phyloP scores from a whole-genome alignment of 2,888 invertebrate genomes.

The Ophion ventricosus region DNA sequence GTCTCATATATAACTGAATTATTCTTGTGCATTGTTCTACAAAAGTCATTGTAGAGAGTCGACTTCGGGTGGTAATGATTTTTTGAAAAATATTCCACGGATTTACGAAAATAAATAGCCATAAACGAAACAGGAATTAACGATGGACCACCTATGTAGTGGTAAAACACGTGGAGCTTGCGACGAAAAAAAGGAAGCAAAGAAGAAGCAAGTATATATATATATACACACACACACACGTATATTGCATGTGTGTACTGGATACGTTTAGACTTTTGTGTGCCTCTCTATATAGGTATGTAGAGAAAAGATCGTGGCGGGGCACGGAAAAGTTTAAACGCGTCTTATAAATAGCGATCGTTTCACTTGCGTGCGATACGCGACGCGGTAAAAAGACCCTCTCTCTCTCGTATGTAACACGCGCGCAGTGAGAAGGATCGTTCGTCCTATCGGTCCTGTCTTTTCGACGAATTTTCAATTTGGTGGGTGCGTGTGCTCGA shows the following conservation, averaged over 20 bases:
- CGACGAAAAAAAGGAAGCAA: too few relatives aligned
- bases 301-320: conserved; percentile 3
- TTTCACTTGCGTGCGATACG: conserved; percentile 51
- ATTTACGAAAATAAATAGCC: too few relatives aligned
- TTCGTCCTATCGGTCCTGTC: conserved; percentile 49
- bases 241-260: not conserved
- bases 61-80: too few relatives aligned
- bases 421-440: conserved; percentile 61
- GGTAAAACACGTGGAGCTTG: too few relatives aligned
- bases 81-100: too few relatives aligned
- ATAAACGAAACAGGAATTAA: too few relatives aligned
- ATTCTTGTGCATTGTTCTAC: too few relatives aligned
- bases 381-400: conserved; percentile 39
- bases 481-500: not conserved
- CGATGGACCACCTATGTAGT: too few relatives aligned
- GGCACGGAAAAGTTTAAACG: conserved; percentile 45
- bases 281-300: not conserved
- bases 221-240: too few relatives aligned
- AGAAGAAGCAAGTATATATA: too few relatives aligned
- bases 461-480: conserved; percentile 41
- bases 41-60: too few relatives aligned
- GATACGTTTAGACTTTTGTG: conserved; percentile 7
- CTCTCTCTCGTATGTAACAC: conserved; percentile 47
- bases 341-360: conserved; percentile 64
- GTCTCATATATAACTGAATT: too few relatives aligned